phyloP scores from a whole-genome alignment of 2,888 invertebrate genomes.

The Belgica antarctica region DNA sequence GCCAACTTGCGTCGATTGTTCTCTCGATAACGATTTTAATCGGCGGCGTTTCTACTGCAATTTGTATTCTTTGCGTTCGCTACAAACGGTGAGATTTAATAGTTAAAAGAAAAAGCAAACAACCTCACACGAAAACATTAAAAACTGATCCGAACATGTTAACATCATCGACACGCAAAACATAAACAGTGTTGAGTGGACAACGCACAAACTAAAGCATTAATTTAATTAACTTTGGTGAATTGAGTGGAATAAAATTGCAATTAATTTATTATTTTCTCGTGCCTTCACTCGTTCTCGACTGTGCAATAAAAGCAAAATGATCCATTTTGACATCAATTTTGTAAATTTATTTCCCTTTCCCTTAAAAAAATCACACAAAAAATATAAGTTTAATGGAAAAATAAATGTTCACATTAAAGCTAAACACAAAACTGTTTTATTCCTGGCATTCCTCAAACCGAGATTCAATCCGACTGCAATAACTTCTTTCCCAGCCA shows the following conservation, averaged over 20 bases:
- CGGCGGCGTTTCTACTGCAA: slow-evolving; percentile 74
- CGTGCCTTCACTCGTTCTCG: too few relatives aligned
- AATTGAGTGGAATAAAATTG: not conserved
- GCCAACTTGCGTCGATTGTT: slow-evolving; percentile 77
- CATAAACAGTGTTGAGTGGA: not conserved
- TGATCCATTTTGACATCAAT: not conserved
- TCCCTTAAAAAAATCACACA: not conserved
- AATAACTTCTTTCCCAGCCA: not conserved
- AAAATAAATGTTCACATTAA: not conserved
- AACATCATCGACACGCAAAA: not conserved
- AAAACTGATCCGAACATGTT: not conserved
- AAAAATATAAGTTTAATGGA: not conserved
- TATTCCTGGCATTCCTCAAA: not conserved
- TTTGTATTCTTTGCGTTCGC: slow-evolving; percentile 72
- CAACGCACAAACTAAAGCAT: not conserved
- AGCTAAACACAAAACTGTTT: not conserved
- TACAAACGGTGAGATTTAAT: slow-evolving; percentile 52
- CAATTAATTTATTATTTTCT: not conserved
- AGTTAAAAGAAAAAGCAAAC: not conserved
- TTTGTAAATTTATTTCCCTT: too few relatives aligned
- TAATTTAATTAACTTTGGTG: slow-evolving; percentile 15
- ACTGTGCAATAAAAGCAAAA: too few relatives aligned
- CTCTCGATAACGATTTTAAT: slow-evolving; percentile 78
- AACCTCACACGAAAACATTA: not conserved
- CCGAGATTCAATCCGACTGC: not conserved